Conservation (phyloP, 2,888 invertebrate species). For the Fragum sueziense region DNA sequence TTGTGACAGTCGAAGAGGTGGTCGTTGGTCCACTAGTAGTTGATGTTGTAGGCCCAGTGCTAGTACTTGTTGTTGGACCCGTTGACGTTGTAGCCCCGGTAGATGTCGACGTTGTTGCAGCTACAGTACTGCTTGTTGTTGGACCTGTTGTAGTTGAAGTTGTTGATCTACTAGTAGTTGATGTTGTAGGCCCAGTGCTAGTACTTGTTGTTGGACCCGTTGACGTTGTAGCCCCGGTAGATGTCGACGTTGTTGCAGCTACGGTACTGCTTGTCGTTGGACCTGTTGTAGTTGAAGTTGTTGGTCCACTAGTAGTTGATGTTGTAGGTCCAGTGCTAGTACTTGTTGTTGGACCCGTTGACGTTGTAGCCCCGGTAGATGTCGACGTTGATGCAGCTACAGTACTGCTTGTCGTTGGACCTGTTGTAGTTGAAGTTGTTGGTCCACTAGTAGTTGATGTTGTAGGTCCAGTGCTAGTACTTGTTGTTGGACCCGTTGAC, state of each 20-base stretch:
- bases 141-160: background rate
- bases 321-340: background rate
- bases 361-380: background rate
- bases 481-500: background rate
- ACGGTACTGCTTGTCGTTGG: background rate
- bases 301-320: conserved; percentile 2
- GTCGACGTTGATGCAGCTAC: background rate
- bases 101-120: background rate
- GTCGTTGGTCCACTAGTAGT: too few species aligned
- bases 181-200: background rate
- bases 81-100: background rate
- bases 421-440: conserved; percentile 2
- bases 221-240: too few species aligned
- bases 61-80: too few species aligned
- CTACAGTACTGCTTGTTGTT: background rate
- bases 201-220: background rate
- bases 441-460: background rate
- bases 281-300: background rate
- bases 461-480: background rate
- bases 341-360: conserved; percentile 1
- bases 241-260: background rate
- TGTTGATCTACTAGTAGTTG: background rate
- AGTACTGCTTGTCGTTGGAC: conserved; percentile 6
- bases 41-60: too few species aligned
- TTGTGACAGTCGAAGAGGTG: too few species aligned